A percentile compares a stretch with the other conserved stretches of the same genome.
Evolutionary conservation across 2,113 vertebrate genomes (phyloP).

Genomic region (Aphelocoma coerulescens): DNA sequence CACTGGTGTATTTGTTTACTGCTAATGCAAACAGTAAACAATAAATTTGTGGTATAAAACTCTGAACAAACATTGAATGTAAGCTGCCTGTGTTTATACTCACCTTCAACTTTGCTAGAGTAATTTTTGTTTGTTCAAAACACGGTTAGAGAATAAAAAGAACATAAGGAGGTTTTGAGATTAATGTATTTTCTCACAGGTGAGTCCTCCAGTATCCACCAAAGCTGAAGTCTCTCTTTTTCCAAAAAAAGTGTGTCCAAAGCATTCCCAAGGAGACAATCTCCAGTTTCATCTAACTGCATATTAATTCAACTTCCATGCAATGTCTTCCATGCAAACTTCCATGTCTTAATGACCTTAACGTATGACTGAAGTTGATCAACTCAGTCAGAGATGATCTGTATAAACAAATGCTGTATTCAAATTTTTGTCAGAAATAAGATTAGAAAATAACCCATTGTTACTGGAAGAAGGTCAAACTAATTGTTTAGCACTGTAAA

Average conservation of each 20-base stretch:
- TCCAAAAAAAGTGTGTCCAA: neutral
- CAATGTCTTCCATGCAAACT: neutral
- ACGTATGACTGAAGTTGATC: neutral
- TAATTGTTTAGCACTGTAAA: neutral
- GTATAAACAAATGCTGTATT: neutral
- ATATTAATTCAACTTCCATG: neutral
- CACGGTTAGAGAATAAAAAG: neutral
- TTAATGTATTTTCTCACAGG: neutral
- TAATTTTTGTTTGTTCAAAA: neutral
- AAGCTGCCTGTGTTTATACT: neutral
- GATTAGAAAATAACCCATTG: neutral
- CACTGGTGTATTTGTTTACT: neutral
- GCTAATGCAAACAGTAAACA: neutral
- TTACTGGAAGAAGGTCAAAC: neutral
- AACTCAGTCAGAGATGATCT: neutral
- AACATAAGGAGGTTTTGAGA: neutral
- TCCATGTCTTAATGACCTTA: neutral
- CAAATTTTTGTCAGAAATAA: neutral
- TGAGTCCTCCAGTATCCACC: neutral
- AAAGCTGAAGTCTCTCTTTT: neutral
- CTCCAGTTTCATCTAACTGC: neutral
- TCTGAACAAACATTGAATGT: neutral
- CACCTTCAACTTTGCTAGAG: neutral
- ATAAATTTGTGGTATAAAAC: neutral
- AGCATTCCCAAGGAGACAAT: neutral